A percentile compares a stretch with the other conserved stretches of the same genome.
phyloP scores from a whole-genome alignment of 1,140 invertebrate species.

The Micrasema longulum region DNA sequence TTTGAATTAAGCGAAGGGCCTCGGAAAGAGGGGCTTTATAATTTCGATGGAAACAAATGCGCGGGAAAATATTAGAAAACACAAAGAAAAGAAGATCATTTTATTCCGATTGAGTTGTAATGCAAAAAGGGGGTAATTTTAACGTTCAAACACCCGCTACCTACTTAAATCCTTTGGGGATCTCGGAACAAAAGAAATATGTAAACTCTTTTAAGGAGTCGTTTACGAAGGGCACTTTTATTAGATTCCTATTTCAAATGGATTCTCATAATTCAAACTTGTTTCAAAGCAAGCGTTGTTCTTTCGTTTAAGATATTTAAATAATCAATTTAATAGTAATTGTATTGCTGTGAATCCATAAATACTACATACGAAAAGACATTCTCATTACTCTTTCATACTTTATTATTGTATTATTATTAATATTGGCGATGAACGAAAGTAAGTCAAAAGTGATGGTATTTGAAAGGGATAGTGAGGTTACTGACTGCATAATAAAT shows the following conservation, averaged over 20 bases:
- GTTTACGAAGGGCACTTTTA: slow-evolving; percentile 12
- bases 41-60: slow-evolving; percentile 47
- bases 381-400: no score
- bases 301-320: no score
- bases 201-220: slow-evolving; percentile 29
- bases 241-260: slow-evolving; percentile 29
- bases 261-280: no score
- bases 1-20: slow-evolving; percentile 49
- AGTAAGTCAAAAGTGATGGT: no score
- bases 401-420: no score
- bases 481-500: no score
- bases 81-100: slow-evolving; percentile 53
- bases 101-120: slow-evolving; percentile 55
- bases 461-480: no score
- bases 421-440: no score
- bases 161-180: slow-evolving; percentile 34
- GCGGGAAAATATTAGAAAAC: slow-evolving; percentile 49
- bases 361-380: no score
- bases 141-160: slow-evolving; percentile 18
- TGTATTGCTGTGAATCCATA: no score
- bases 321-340: no score
- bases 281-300: no score
- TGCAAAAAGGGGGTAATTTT: slow-evolving; percentile 45
- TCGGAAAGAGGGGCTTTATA: slow-evolving; percentile 46
- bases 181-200: slow-evolving; percentile 33